Conservation (phyloP, 1,140 invertebrate genomes). For the Nylanderia fulva region DNA sequence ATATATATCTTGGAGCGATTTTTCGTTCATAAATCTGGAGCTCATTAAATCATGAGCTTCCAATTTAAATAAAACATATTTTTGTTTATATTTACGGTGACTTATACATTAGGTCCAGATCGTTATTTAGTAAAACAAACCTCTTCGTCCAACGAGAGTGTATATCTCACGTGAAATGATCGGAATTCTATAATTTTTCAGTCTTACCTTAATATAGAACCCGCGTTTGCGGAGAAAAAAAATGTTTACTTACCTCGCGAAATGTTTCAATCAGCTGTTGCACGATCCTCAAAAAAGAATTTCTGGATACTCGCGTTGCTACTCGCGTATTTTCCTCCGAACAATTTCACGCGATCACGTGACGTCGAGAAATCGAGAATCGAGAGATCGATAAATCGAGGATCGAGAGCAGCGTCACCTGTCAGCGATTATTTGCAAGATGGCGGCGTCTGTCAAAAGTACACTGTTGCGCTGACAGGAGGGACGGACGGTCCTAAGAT, state of each 20-base stretch:
- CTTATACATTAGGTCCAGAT: neutral
- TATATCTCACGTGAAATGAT: neutral
- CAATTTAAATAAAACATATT: too few relatives aligned
- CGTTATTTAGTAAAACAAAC: neutral
- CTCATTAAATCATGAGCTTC: too few relatives aligned
- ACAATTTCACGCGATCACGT: conserved; percentile 20
- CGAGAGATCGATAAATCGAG: neutral
- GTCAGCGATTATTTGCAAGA: conserved; percentile 11
- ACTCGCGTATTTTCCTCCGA: neutral
- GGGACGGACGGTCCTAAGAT: neutral
- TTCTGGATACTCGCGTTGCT: too few relatives aligned
- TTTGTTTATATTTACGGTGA: too few relatives aligned
- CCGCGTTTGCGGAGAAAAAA: neutral
- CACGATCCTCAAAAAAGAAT: too few relatives aligned
- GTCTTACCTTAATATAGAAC: neutral
- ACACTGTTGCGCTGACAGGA: conserved; percentile 65
- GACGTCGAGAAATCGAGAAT: neutral
- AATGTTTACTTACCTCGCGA: neutral
- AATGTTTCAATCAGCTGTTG: too few relatives aligned
- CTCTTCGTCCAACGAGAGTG: neutral
- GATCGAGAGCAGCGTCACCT: conserved; percentile 27
- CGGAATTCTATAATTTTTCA: neutral
- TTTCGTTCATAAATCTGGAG: too few relatives aligned
- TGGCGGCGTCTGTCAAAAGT: conserved; percentile 78
- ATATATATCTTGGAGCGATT: too few relatives aligned